A percentile compares a stretch with the other conserved stretches of the same genome.
Conservation (phyloP, 2,888 invertebrate species). For the Lasioglossum leucozonium region DNA sequence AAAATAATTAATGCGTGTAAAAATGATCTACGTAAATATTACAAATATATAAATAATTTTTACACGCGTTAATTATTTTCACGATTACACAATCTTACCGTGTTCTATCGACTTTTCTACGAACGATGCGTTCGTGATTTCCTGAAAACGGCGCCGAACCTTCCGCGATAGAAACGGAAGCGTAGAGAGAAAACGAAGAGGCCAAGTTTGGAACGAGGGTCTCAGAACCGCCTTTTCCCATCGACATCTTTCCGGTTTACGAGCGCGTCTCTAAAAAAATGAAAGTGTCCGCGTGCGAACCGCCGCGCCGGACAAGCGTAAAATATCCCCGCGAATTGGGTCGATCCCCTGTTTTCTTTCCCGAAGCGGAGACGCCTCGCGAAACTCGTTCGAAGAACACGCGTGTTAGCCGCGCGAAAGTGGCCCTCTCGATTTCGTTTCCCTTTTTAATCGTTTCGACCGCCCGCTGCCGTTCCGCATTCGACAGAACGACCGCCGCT, state of each 20-base stretch:
- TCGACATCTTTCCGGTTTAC: conserved; percentile 37
- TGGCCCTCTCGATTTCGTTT: conserved; percentile 49
- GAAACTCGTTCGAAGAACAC: conserved; percentile 48
- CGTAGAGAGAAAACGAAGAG: background rate
- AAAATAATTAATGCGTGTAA: no score
- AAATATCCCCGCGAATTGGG: conserved; percentile 63
- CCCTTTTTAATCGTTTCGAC: conserved; percentile 26
- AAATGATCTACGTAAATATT: no score
- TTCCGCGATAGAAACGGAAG: background rate
- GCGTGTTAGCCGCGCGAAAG: conserved; percentile 50
- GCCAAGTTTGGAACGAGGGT: background rate
- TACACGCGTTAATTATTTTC: background rate
- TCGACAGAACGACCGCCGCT: conserved; percentile 20
- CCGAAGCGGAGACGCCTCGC: conserved; percentile 37
- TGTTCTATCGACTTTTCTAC: background rate
- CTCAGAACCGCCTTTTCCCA: conserved; percentile 4
- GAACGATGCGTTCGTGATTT: background rate
- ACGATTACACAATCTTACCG: background rate
- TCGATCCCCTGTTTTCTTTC: conserved; percentile 51
- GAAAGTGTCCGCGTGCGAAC: conserved; percentile 65
- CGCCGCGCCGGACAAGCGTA: conserved; percentile 39
- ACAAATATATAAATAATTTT: background rate
- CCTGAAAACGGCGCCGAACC: background rate
- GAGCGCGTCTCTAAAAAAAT: conserved; percentile 68
- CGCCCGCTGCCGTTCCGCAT: background rate